These are phyloP conservation scores for Protaetia brevitarsis DNA, from an alignment of 1,140 invertebrate species.

Conservation along the genomic window DNA sequence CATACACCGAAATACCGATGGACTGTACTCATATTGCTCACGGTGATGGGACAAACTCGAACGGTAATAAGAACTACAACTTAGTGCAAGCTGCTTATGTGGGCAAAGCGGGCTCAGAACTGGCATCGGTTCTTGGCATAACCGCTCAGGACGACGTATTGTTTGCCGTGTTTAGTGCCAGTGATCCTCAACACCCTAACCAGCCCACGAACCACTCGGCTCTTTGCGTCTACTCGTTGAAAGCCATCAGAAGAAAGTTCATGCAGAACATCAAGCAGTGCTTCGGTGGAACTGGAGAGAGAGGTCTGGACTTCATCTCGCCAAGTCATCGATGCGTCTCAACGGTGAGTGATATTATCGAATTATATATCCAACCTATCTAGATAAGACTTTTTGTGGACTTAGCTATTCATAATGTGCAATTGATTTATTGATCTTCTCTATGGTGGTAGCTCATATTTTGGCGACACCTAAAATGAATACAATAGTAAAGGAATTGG, in stretches of 20 bases:
- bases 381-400: no score
- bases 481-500: no score
- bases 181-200: slow-evolving; percentile 69
- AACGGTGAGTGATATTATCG: slow-evolving; percentile 62
- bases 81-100: slow-evolving; percentile 91
- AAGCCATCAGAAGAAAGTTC: slow-evolving; percentile 89
- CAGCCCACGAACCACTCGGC: slow-evolving; percentile 72
- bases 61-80: slow-evolving; percentile 70
- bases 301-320: slow-evolving; percentile 89
- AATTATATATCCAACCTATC: no score
- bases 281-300: slow-evolving; percentile 84
- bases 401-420: no score
- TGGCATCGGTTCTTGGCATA: slow-evolving; percentile 84
- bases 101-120: slow-evolving; percentile 85
- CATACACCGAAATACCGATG: slow-evolving; percentile 96
- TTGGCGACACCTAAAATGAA: no score
- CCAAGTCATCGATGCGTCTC: slow-evolving; percentile 80
- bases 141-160: slow-evolving; percentile 91
- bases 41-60: slow-evolving; percentile 44
- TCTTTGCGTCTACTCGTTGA: slow-evolving; percentile 94
- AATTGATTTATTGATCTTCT: no score
- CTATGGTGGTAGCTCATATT: no score
- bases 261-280: slow-evolving; percentile 97
- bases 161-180: slow-evolving; percentile 90
- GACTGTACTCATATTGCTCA: slow-evolving; percentile 74